Evolutionary conservation across 2,113 vertebrate species (phyloP).

Genomic region (Lichenostomus cassidix): DNA sequence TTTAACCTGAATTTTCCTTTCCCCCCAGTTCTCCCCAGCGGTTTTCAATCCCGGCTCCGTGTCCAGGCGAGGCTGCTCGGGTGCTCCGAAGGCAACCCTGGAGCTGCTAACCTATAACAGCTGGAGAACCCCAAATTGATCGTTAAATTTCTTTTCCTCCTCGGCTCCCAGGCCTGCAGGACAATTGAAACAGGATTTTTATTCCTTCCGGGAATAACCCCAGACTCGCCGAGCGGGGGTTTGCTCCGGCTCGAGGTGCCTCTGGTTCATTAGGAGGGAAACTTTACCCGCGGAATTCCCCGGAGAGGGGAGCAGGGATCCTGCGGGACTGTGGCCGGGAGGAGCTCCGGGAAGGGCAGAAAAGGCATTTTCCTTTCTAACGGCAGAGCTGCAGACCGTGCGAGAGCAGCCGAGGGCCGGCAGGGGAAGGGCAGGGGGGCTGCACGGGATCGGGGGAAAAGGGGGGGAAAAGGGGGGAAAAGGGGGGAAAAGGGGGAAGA

Average conservation of each 20-base stretch:
- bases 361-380: background rate
- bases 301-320: background rate
- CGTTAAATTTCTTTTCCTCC: background rate
- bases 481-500: background rate
- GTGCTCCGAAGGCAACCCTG: background rate
- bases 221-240: background rate
- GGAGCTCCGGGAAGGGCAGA: background rate
- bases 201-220: background rate
- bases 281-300: background rate
- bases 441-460: background rate
- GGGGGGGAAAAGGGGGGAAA: no score
- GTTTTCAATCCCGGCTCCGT: background rate
- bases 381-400: background rate
- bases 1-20: background rate
- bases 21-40: fast-evolving
- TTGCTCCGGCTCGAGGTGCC: background rate
- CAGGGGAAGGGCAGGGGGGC: background rate
- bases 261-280: background rate
- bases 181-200: background rate
- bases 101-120: background rate
- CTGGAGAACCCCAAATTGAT: background rate
- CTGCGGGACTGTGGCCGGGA: background rate
- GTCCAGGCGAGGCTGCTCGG: background rate
- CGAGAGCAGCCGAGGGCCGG: background rate
- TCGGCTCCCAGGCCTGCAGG: background rate